Base-by-base conservation (phyloP, 2,797 vertebrate species). In the Myripristis murdjan region DNA sequence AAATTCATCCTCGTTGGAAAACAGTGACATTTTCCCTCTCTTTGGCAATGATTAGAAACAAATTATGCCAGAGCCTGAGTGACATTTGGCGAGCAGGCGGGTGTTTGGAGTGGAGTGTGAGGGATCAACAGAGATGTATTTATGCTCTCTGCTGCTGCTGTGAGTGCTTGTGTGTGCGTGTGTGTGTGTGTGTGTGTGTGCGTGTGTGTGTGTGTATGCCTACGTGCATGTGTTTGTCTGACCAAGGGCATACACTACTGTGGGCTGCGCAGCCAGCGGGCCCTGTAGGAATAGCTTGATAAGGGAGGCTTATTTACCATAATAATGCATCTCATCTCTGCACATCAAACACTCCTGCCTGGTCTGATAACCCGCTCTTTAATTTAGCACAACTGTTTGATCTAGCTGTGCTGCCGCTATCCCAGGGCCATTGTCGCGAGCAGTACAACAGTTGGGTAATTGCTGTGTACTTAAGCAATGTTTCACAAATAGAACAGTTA, bases 281-380 rank as follows among this genome's bases (percentile, higher is more conserved):
- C 78, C 84, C 86, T 82, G 81, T 74, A 87, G 89, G 81, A 87
- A 87, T 72, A 73, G 73, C 62, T 83, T 78, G 84, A 90, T 88
- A 90, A 86, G 81, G 63, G 75, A 79, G 64, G 68, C 80, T 87
- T 90, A 85, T 91, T 91, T 91, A 87, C 85, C 86, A 91, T 93
- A 87, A 89, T 83, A 87, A 85, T 90, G 79, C 79, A 89, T 89
- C 85, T 87, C 82, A 90, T 90, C 86, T 89, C 70, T 73, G 80
- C 88, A 91, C 90, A 90, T 92, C 83, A 92, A 89, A 90, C 84
- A 92, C 79, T 81, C 82, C 81, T 84, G 82, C 65, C 79, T 73
- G 74, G 69, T 86, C 86, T 90, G 90, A 92, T 92, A 90, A 89
- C 87, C 75, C 72, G 41, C 81, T 76, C 84, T 87, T 88, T 92